These are phyloP conservation scores for Guaruba guarouba DNA, from an alignment of 2,113 vertebrate species.

Conservation along the genomic window DNA sequence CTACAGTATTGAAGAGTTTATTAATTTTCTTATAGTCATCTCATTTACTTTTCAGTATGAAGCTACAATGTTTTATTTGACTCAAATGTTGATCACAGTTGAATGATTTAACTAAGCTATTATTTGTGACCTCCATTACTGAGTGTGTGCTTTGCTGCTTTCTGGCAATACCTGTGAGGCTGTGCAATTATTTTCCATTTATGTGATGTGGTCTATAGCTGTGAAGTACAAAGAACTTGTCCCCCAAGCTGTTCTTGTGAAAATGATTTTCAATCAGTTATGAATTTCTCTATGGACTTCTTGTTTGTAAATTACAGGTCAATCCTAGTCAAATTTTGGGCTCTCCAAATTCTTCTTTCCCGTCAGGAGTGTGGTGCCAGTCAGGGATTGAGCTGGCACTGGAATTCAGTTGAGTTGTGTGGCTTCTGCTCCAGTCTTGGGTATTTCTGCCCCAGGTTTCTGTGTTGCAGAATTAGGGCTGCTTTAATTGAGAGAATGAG, in stretches of 20 bases:
- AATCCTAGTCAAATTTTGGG: not conserved
- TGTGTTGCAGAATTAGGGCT: not conserved
- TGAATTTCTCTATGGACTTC: not conserved
- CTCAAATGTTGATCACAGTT: not conserved
- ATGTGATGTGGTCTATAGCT: not conserved
- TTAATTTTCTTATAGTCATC: not conserved
- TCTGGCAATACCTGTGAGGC: not conserved
- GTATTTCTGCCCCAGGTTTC: not conserved
- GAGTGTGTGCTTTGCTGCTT: not conserved
- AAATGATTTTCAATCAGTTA: not conserved
- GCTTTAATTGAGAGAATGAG: not conserved
- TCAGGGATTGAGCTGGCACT: not conserved
- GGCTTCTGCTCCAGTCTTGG: not conserved
- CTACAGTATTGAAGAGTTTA: not conserved
- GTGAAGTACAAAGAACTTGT: not conserved
- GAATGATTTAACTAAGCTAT: not conserved
- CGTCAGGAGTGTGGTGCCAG: not conserved
- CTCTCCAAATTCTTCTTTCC: not conserved
- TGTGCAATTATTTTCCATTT: not conserved
- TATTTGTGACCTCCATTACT: not conserved
- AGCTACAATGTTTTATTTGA: not conserved
- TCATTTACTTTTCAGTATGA: not conserved
- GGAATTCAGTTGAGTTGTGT: not conserved
- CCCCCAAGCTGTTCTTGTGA: not conserved
- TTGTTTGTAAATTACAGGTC: not conserved